Evolutionary conservation across 2,113 vertebrate species (phyloP).

Genomic region (Corythornis madagascariensis): DNA sequence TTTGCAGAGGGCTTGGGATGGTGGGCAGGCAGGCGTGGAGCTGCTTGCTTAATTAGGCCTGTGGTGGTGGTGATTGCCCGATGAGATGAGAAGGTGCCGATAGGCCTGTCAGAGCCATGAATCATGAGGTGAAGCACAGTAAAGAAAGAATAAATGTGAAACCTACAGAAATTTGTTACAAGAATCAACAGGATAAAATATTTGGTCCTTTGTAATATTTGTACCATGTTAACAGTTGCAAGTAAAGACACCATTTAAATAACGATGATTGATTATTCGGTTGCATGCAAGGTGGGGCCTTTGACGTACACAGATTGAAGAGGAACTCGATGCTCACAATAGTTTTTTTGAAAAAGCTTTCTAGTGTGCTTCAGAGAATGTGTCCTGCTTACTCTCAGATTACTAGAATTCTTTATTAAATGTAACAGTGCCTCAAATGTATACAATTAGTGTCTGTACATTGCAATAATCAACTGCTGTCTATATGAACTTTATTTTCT

Average conservation of each 20-base stretch:
- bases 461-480: neutral
- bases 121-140: neutral
- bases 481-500: neutral
- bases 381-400: neutral
- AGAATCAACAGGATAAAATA: conserved; percentile 6
- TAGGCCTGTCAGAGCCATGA: neutral
- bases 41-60: neutral
- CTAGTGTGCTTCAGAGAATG: neutral
- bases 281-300: fast-evolving
- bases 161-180: neutral
- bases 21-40: neutral
- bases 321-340: fast-evolving
- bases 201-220: neutral
- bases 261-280: neutral
- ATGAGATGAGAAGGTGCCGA: neutral
- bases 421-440: neutral
- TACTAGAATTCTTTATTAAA: neutral
- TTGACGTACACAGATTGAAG: neutral
- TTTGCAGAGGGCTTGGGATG: neutral
- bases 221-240: neutral
- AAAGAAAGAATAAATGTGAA: neutral
- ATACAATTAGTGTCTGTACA: neutral
- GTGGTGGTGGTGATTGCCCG: neutral
- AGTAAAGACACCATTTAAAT: neutral
- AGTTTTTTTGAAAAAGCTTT: neutral